Percentiles rank a stretch among this genome's conserved stretches.
Evolutionary conservation across 2,797 vertebrate genomes (phyloP).

Genomic region (Merluccius polli): DNA sequence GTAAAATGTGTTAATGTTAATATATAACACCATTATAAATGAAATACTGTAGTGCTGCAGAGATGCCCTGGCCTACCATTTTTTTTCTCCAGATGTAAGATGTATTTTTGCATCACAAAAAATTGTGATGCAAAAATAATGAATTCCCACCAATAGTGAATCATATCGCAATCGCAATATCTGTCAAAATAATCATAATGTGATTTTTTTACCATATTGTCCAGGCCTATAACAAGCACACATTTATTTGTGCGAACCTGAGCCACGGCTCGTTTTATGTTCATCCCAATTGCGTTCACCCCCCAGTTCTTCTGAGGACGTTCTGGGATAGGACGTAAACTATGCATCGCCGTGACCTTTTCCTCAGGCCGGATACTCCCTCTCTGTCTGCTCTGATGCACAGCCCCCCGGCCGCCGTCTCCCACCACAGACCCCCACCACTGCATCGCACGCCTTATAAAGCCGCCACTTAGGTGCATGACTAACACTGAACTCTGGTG

Average conservation of each 20-base stretch:
- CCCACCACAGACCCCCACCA: slow-evolving; percentile 3
- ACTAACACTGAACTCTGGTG: neutral
- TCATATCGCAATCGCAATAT: too few relatives aligned
- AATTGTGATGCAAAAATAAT: too few relatives aligned
- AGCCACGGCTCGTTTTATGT: neutral
- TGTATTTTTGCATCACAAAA: too few relatives aligned
- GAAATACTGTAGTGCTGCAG: too few relatives aligned
- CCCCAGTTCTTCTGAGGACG: neutral
- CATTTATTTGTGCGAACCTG: neutral
- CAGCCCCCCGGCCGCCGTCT: slow-evolving; percentile 5
- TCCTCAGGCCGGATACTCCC: neutral
- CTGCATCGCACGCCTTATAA: slow-evolving; percentile 43
- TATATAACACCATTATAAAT: too few relatives aligned
- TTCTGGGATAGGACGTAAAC: neutral
- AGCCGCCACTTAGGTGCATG: slow-evolving; percentile 29
- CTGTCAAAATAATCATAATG: too few relatives aligned
- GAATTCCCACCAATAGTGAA: too few relatives aligned
- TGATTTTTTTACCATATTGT: too few relatives aligned
- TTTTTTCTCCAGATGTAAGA: too few relatives aligned
- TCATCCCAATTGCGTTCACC: neutral
- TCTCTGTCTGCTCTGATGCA: neutral
- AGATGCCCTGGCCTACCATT: too few relatives aligned
- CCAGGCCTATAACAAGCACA: too few relatives aligned
- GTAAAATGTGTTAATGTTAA: too few relatives aligned
- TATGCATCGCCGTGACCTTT: slow-evolving; percentile 56